Percentiles rank a stretch among this genome's conserved stretches.
These are phyloP conservation scores for Galeopsomyia nigrocyanea DNA, from an alignment of 2,888 invertebrate genomes.

Conservation along the genomic window DNA sequence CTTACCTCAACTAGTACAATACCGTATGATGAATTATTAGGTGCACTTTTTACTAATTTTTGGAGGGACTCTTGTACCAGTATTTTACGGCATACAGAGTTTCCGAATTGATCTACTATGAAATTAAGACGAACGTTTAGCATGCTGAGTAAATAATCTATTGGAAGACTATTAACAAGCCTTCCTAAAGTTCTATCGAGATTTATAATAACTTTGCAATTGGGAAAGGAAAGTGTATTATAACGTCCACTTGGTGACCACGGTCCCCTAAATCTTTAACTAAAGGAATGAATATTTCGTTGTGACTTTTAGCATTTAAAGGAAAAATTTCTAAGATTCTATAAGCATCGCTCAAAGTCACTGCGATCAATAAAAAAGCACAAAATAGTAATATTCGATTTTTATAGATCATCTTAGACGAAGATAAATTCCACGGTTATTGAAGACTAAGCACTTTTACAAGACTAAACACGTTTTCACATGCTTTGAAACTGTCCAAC, in stretches of 20 bases:
- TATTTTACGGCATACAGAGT: slow-evolving; percentile 46
- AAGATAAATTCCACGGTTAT: no score
- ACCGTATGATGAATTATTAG: slow-evolving; percentile 53
- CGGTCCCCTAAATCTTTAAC: slow-evolving; percentile 65
- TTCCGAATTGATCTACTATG: slow-evolving; percentile 40
- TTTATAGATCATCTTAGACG: no score
- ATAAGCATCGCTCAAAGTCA: slow-evolving; percentile 48
- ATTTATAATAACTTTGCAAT: slow-evolving; percentile 63
- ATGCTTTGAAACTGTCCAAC: no score
- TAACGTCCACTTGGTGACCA: slow-evolving; percentile 68
- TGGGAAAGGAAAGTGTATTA: slow-evolving; percentile 63
- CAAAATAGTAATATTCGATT: no score
- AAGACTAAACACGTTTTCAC: no score
- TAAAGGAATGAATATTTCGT: slow-evolving; percentile 67
- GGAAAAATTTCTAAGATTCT: slow-evolving; percentile 68
- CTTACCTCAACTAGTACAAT: slow-evolving; percentile 54
- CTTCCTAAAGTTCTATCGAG: slow-evolving; percentile 47
- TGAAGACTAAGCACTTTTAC: no score
- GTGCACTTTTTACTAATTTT: slow-evolving; percentile 51
- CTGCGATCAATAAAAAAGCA: no score
- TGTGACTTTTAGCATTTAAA: slow-evolving; percentile 69
- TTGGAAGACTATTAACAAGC: slow-evolving; percentile 51
- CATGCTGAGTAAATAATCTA: slow-evolving; percentile 40
- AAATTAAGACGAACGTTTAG: not conserved
- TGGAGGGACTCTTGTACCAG: slow-evolving; percentile 44